Base-by-base conservation (phyloP, 2,888 invertebrate species). In the Clunio marinus region DNA sequence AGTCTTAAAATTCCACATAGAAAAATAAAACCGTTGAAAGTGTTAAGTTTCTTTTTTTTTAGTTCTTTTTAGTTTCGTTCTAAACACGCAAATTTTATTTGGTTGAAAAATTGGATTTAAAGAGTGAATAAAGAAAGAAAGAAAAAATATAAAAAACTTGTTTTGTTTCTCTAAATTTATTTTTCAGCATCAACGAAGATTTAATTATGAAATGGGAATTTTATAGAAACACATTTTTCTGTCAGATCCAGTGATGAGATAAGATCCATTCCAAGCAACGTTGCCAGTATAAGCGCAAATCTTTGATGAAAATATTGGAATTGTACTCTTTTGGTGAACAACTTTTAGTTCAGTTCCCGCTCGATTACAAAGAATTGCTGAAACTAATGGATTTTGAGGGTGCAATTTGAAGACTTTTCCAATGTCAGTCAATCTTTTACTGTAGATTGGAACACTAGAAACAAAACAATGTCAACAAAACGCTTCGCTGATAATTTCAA, bases 181-280 rank as follows among this genome's bases (percentile, higher is more conserved):
- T n/a, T n/a, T n/a, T n/a, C n/a, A n/a, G n/a, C n/a, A n/a, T n/a
- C n/a, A n/a, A n/a, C n/a, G n/a, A n/a, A n/a, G n/a, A n/a, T n/a
- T n/a, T n/a, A n/a, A n/a, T 63, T 46, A 63, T 15, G 63, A 24
- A 17, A 46, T 27, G 1, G 63, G 46, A 17, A 63, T 63, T 13
- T 63, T 63, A 27, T 28, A 63, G 45, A 63, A 63, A 13, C 63
- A 63, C 25, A 63, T 63, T 17, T 63, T 63, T 27, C 46, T 24
- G 15, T 63, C 63, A 15, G 41, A 45, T 10, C 63, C 63, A 45
- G 24, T 37, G 20, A 63, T 63, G 24, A 63, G 37, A 45, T 45
- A 63, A 5, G 63, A 45, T 15, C 41, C 37, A 28, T 45, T 25
- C 63, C 63, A 63, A 5, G 45, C 20, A 15, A 63, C 25, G 17